Evolutionary conservation across 2,797 vertebrate species (phyloP).

Genomic region (Trachops cirrhosus): DNA sequence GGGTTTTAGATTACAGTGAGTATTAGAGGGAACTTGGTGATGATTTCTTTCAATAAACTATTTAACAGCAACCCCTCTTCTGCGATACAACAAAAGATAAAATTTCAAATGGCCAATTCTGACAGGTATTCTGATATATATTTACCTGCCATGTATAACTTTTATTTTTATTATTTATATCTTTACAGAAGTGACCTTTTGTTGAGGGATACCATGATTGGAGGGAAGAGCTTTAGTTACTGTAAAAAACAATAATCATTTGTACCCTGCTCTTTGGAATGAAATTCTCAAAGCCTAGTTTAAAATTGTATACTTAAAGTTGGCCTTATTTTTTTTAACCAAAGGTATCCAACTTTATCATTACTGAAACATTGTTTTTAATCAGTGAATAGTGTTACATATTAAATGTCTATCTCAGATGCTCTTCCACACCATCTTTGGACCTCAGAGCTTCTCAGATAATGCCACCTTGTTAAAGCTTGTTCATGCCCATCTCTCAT

Average conservation of each 20-base stretch:
- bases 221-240: neutral
- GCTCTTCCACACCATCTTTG: constrained; percentile 80
- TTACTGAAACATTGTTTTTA: constrained; percentile 65
- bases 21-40: neutral
- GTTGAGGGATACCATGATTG: neutral
- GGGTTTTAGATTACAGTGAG: neutral
- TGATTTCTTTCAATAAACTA: constrained; percentile 35
- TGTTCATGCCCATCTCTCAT: constrained; percentile 47
- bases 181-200: neutral
- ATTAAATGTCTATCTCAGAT: constrained; percentile 80
- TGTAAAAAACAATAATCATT: neutral
- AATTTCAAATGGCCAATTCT: neutral
- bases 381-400: constrained; percentile 77
- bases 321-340: constrained; percentile 40
- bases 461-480: constrained; percentile 83
- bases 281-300: constrained; percentile 39
- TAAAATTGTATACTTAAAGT: constrained; percentile 40
- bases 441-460: constrained; percentile 82
- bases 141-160: neutral
- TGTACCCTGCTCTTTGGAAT: neutral
- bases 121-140: neutral
- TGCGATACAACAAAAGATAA: neutral
- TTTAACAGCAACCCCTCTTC: neutral
- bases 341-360: constrained; percentile 53
- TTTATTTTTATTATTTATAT: neutral